A percentile compares a stretch with the other conserved stretches of the same genome.
These are phyloP conservation scores for Hermaeophaga mercurialis DNA, from an alignment of 2,888 invertebrate species.

Conservation along the genomic window DNA sequence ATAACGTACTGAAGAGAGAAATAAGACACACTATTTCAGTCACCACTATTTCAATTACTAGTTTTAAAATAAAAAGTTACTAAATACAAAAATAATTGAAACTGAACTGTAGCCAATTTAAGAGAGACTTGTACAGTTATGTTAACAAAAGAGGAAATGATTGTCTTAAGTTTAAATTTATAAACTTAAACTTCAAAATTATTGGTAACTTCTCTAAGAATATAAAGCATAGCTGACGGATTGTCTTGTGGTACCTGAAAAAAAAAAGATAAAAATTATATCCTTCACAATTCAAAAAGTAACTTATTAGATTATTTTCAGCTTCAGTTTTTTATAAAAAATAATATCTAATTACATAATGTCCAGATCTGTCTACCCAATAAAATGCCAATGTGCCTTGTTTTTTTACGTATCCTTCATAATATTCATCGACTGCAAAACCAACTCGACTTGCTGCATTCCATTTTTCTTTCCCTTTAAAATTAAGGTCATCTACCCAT, in stretches of 20 bases:
- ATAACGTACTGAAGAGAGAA: too few species aligned
- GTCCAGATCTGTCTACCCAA: constrained; percentile 80
- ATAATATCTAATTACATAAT: constrained; percentile 65
- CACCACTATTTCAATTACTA: too few species aligned
- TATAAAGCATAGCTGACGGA: constrained; percentile 40
- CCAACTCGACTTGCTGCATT: constrained; percentile 60
- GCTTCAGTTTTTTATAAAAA: too few species aligned
- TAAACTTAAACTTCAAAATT: constrained; percentile 29
- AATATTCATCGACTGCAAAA: constrained; percentile 64
- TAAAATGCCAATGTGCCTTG: constrained; percentile 74
- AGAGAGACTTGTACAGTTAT: too few species aligned
- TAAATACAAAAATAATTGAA: too few species aligned
- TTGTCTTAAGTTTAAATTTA: too few species aligned
- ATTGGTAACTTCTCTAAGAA: constrained; percentile 38
- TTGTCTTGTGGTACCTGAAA: constrained; percentile 44
- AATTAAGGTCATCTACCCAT: constrained; percentile 72
- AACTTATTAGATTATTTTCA: too few species aligned
- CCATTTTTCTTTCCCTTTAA: constrained; percentile 63
- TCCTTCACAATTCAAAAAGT: too few species aligned
- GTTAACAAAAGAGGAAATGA: too few species aligned
- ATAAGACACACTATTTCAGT: too few species aligned
- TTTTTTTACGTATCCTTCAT: constrained; percentile 76
- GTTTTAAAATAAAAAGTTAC: too few species aligned
- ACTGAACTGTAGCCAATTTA: too few species aligned
- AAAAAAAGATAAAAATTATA: not conserved